These are phyloP conservation scores for Diaprepes abbreviatus DNA, from an alignment of 2,888 invertebrate genomes.

Conservation along the genomic window DNA sequence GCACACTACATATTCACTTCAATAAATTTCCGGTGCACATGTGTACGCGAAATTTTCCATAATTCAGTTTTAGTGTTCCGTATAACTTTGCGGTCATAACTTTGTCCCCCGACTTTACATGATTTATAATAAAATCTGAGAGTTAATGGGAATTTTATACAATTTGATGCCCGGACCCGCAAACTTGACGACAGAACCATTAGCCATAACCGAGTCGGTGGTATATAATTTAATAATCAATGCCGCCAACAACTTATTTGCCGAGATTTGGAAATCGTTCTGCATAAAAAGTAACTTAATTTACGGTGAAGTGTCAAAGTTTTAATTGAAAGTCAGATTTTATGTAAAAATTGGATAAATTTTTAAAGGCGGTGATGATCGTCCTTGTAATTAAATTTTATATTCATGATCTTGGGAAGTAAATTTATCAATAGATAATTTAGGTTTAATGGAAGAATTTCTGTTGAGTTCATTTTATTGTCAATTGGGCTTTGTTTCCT, in stretches of 20 bases:
- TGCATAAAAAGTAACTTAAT: constrained; percentile 28
- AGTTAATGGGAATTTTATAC: constrained; percentile 34
- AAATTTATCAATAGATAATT: too few relatives aligned
- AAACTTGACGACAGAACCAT: constrained; percentile 34
- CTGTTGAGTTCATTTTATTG: too few relatives aligned
- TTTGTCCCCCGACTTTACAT: constrained; percentile 32
- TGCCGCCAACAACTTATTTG: constrained; percentile 14
- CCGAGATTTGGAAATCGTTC: constrained; percentile 27
- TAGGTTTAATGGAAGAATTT: too few relatives aligned
- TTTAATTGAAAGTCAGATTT: constrained; percentile 25
- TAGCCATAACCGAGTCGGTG: constrained; percentile 25
- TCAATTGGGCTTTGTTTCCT: too few relatives aligned
- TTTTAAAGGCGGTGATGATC: too few relatives aligned
- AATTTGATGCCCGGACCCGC: constrained; percentile 23
- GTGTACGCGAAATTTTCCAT: constrained; percentile 33
- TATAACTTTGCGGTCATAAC: constrained; percentile 42
- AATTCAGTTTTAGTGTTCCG: constrained; percentile 38
- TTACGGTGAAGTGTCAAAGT: constrained; percentile 22
- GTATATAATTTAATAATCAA: constrained; percentile 26
- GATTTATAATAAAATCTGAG: constrained; percentile 41
- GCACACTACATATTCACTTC: neutral
- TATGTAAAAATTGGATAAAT: too few relatives aligned
- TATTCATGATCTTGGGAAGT: too few relatives aligned
- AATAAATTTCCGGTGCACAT: constrained; percentile 29
- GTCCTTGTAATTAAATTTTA: too few relatives aligned